Evolutionary conservation across 2,888 invertebrate species (phyloP).

Genomic region (Sclerodermus sp.): DNA sequence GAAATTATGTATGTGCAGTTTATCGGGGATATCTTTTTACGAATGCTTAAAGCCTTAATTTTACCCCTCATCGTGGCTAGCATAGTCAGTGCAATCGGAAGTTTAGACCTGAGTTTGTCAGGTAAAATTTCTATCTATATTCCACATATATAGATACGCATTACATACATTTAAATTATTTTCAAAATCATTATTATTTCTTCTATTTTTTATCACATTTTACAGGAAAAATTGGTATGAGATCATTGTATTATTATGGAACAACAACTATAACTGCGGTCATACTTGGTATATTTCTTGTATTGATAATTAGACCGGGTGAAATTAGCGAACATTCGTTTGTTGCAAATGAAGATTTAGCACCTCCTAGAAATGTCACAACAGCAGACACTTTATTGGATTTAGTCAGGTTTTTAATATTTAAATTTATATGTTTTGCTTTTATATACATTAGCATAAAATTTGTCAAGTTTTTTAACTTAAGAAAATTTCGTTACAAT

Average conservation of each 20-base stretch:
- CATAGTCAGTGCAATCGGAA: constrained; percentile 70
- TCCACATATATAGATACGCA: too few species aligned
- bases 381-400: constrained; percentile 73
- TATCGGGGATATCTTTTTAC: constrained; percentile 71
- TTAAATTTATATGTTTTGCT: not conserved
- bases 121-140: constrained; percentile 55
- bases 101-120: constrained; percentile 69
- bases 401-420: constrained; percentile 63
- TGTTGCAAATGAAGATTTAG: constrained; percentile 18
- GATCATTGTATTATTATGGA: constrained; percentile 71
- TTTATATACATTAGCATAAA: too few species aligned
- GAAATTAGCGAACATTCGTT: constrained; percentile 34
- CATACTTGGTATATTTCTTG: constrained; percentile 71
- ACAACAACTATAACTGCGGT: constrained; percentile 72
- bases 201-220: not conserved
- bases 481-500: too few species aligned
- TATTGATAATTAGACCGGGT: constrained; percentile 68
- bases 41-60: constrained; percentile 75
- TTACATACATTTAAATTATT: not conserved
- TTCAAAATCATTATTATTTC: not conserved
- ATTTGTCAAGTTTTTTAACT: too few species aligned
- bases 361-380: constrained; percentile 59
- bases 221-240: constrained; percentile 63
- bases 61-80: constrained; percentile 72
- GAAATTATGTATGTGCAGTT: constrained; percentile 73